Evolutionary conservation across 2,888 invertebrate species (phyloP).

Genomic region (Drosophila nr. perissopoda): DNA sequence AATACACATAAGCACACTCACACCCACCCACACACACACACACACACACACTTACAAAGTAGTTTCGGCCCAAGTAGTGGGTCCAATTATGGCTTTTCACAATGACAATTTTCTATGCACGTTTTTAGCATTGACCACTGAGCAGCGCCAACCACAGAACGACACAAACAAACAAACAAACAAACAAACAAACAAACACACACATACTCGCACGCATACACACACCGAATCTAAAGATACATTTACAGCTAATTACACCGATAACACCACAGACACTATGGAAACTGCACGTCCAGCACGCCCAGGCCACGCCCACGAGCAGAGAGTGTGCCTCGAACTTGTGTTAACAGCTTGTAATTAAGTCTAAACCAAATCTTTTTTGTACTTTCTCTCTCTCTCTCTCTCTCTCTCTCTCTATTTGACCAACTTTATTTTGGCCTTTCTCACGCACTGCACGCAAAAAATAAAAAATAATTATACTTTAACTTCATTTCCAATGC

Average conservation of each 20-base stretch:
- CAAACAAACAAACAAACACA: conserved; percentile 18
- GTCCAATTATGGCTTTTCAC: conserved; percentile 54
- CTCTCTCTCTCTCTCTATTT: conserved; percentile 33
- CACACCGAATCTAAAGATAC: conserved; percentile 13
- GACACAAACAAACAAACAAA: conserved; percentile 19
- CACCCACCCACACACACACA: conserved; percentile 1
- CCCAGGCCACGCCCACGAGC: conserved; percentile 41
- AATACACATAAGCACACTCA: neutral
- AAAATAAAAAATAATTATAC: conserved; percentile 8
- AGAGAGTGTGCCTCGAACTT: conserved; percentile 52
- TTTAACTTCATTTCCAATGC: conserved; percentile 41
- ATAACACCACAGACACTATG: conserved; percentile 33
- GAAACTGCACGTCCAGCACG: conserved; percentile 64
- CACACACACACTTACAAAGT: conserved; percentile 9
- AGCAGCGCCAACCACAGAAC: conserved; percentile 38
- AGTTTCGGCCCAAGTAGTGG: conserved; percentile 62
- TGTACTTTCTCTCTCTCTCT: conserved; percentile 42
- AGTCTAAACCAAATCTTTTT: conserved; percentile 47
- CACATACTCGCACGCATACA: conserved; percentile 19
- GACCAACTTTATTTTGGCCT: conserved; percentile 18
- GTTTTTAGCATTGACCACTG: conserved; percentile 53
- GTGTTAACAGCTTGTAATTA: conserved; percentile 52
- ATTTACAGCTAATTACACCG: conserved; percentile 28
- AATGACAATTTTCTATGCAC: conserved; percentile 56
- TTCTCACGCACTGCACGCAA: conserved; percentile 49